Conservation (phyloP, 1,140 invertebrate species). For the Archivesica marissinica region DNA sequence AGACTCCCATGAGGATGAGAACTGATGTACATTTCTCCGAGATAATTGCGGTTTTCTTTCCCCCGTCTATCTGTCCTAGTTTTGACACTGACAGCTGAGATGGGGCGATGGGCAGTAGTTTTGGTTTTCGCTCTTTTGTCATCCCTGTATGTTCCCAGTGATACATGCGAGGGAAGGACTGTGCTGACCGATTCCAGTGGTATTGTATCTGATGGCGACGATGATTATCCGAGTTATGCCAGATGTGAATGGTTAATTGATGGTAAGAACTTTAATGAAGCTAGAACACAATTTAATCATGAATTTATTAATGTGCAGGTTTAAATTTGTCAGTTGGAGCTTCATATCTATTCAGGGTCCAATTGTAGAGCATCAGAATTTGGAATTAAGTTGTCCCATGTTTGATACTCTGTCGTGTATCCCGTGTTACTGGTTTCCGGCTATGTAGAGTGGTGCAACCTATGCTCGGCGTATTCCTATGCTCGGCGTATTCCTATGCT, state of each 20-base stretch:
- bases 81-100: constrained; percentile 39
- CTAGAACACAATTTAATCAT: too few relatives aligned
- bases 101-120: constrained; percentile 10
- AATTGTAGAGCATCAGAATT: too few relatives aligned
- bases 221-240: constrained; percentile 95
- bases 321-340: too few relatives aligned
- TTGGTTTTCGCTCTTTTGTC: neutral
- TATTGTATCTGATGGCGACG: constrained; percentile 95
- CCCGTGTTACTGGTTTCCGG: too few relatives aligned
- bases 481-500: too few relatives aligned
- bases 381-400: too few relatives aligned
- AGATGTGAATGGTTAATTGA: constrained; percentile 98
- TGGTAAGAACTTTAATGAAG: too few relatives aligned
- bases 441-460: too few relatives aligned
- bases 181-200: constrained; percentile 86
- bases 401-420: too few relatives aligned
- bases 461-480: too few relatives aligned
- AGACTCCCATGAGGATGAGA: neutral
- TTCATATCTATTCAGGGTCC: too few relatives aligned
- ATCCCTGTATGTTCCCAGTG: neutral
- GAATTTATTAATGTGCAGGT: too few relatives aligned
- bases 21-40: neutral
- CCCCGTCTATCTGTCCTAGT: constrained; percentile 26
- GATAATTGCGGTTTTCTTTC: neutral
- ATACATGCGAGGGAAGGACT: constrained; percentile 54